These are phyloP conservation scores for Protobothrops flavoviridis DNA, from an alignment of 2,113 vertebrate genomes.

Conservation along the genomic window DNA sequence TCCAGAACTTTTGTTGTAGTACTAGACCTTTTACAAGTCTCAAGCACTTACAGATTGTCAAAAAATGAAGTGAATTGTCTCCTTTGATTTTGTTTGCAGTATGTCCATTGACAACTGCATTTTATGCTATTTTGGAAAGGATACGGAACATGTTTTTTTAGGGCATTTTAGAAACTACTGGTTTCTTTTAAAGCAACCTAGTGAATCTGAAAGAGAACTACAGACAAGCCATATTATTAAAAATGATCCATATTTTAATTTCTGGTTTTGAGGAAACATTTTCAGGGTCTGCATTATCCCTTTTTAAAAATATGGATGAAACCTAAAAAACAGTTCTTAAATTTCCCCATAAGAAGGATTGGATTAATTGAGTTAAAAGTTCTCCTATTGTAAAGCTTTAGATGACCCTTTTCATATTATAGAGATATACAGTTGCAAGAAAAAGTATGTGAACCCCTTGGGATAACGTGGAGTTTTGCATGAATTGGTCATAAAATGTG, in stretches of 20 bases:
- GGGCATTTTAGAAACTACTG: background rate
- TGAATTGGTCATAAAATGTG: too few relatives aligned
- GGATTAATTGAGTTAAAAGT: background rate
- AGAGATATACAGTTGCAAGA: too few relatives aligned
- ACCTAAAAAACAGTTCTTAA: background rate
- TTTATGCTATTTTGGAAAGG: background rate
- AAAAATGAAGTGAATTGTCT: conserved; percentile 37
- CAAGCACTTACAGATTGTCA: conserved; percentile 48
- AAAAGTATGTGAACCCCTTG: too few relatives aligned
- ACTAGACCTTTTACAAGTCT: conserved; percentile 61
- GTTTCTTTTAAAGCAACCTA: background rate
- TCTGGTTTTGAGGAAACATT: background rate
- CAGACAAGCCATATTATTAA: background rate
- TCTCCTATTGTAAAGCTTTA: background rate
- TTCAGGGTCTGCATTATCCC: background rate
- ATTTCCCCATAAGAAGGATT: background rate
- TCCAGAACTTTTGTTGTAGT: conserved; percentile 61
- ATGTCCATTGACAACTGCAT: background rate
- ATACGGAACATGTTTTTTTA: background rate
- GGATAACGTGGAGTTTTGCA: too few relatives aligned
- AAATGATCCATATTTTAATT: background rate
- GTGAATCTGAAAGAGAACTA: background rate
- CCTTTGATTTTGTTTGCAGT: background rate
- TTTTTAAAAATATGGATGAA: background rate
- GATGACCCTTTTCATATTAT: background rate